Conservation (phyloP, 2,113 vertebrate species). For the Psilopsiagon aymara region DNA sequence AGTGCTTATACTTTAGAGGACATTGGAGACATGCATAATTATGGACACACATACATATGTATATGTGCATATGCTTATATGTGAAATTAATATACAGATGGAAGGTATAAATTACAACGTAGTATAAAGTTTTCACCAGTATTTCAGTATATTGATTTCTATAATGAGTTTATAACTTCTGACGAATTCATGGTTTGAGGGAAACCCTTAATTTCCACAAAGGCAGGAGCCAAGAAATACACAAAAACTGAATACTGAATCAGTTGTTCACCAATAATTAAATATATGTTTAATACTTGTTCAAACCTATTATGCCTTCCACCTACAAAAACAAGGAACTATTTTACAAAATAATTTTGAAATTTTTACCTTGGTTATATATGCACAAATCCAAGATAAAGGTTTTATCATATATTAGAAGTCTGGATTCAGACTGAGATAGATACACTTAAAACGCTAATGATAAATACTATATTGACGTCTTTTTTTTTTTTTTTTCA, state of each 20-base stretch:
- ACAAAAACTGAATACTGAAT: background rate
- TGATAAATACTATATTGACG: background rate
- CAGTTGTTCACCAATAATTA: background rate
- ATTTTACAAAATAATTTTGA: slow-evolving; percentile 7
- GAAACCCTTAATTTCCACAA: slow-evolving; percentile 48
- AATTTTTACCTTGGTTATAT: background rate
- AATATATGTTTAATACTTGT: slow-evolving; percentile 20
- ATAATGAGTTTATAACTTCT: slow-evolving; percentile 22
- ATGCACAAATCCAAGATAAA: background rate
- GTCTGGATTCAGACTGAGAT: background rate
- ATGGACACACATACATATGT: accelerated
- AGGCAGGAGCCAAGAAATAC: background rate
- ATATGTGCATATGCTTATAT: background rate
- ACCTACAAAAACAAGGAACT: slow-evolving; percentile 26
- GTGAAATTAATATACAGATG: background rate
- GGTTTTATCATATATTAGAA: background rate
- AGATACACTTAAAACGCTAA: background rate
- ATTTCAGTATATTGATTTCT: slow-evolving; percentile 12
- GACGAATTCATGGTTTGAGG: slow-evolving; percentile 43
- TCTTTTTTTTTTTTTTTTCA: background rate
- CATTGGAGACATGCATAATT: background rate
- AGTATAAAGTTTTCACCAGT: background rate
- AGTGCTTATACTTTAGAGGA: background rate
- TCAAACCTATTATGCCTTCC: background rate
- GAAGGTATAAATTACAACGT: background rate